These are phyloP conservation scores for Fabriciana adippe DNA, from an alignment of 2,888 invertebrate genomes.

Conservation along the genomic window DNA sequence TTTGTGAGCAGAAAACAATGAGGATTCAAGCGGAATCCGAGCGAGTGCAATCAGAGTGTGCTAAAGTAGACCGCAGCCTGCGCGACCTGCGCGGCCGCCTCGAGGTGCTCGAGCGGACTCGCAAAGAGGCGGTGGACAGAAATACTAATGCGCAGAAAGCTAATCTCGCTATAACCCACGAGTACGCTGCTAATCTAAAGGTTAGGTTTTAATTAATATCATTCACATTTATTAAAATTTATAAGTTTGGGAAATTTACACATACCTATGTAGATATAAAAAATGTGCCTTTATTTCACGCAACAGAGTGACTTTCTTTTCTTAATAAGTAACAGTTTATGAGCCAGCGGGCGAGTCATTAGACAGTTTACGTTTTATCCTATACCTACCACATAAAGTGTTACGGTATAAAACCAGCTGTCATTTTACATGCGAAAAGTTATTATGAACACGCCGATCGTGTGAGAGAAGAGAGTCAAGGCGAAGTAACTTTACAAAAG, in stretches of 20 bases:
- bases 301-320: too few relatives aligned
- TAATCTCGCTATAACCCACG: constrained; percentile 83
- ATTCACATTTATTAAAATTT: too few relatives aligned
- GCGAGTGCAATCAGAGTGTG: constrained; percentile 78
- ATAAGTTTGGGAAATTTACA: not conserved
- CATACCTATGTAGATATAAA: not conserved
- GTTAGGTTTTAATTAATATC: constrained; percentile 43
- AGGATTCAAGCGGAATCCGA: constrained; percentile 86
- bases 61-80: constrained; percentile 82
- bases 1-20: constrained; percentile 89
- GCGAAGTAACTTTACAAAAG: not conserved
- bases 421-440: too few relatives aligned
- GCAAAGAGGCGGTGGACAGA: constrained; percentile 82
- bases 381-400: too few relatives aligned
- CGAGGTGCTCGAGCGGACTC: constrained; percentile 82
- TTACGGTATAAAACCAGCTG: too few relatives aligned
- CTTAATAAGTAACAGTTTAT: too few relatives aligned
- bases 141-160: constrained; percentile 80
- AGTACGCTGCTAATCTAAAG: constrained; percentile 78
- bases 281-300: not conserved
- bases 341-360: too few relatives aligned
- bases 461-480: too few relatives aligned
- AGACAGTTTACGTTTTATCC: too few relatives aligned
- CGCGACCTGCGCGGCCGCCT: constrained; percentile 84
- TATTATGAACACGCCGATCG: too few relatives aligned